phyloP scores from a whole-genome alignment of 2,113 vertebrate genomes.

The Planiliza haematocheilus region DNA sequence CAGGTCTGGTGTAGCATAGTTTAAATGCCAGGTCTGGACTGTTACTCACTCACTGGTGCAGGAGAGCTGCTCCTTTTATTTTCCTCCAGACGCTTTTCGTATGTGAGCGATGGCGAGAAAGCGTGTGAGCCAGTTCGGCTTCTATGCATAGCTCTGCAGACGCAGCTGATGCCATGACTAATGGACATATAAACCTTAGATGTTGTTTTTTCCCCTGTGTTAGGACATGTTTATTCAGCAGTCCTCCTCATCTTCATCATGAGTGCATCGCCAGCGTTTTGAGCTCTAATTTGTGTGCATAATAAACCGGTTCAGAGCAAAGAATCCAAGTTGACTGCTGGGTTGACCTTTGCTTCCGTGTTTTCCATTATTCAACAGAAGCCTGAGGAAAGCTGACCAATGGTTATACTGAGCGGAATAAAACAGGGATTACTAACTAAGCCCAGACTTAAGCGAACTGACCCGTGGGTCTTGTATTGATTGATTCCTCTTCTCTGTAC shows the following conservation, averaged over 20 bases:
- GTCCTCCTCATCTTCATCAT: constrained; percentile 37
- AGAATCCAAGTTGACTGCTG: constrained; percentile 13
- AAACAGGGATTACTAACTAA: constrained; percentile 54
- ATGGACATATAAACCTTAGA: neutral
- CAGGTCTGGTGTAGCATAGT: constrained; percentile 15
- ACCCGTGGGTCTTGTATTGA: constrained; percentile 51
- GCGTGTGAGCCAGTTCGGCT: constrained; percentile 5
- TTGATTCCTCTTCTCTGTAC: constrained; percentile 1
- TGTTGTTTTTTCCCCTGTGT: neutral
- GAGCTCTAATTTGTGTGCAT: constrained; percentile 55
- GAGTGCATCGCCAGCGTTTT: constrained; percentile 52
- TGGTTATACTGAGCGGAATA: constrained; percentile 33
- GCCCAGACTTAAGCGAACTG: constrained; percentile 26
- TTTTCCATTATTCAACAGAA: constrained; percentile 58
- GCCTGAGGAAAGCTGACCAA: constrained; percentile 45
- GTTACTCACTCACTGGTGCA: constrained; percentile 28
- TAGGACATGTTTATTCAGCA: constrained; percentile 40
- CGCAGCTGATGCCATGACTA: constrained; percentile 18
- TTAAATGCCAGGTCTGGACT: constrained; percentile 39
- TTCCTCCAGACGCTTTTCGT: constrained; percentile 40
- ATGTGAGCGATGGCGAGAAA: constrained; percentile 14
- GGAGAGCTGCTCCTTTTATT: neutral
- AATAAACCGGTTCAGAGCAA: constrained; percentile 16
- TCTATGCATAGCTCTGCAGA: constrained; percentile 32
- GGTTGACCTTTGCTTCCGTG: constrained; percentile 53